Conservation (phyloP, 1,140 invertebrate genomes). For the Phortica variegata region DNA sequence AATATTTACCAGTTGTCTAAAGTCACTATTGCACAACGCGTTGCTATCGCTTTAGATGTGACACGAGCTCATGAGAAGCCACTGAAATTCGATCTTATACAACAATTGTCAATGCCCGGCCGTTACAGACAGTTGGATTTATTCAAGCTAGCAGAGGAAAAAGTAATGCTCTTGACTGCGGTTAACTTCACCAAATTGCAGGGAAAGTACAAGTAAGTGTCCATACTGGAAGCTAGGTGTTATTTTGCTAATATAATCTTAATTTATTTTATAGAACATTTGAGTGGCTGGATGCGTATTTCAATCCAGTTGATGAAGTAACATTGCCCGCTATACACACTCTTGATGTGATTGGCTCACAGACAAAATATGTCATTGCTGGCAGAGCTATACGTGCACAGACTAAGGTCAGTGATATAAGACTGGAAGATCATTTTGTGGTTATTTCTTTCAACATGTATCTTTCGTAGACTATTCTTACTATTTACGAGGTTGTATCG, state of each 20-base stretch:
- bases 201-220: slow-evolving; percentile 27
- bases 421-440: neutral
- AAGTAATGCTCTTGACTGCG: slow-evolving; percentile 31
- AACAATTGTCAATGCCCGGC: slow-evolving; percentile 34
- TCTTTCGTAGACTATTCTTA: slow-evolving; percentile 28
- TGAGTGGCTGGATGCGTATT: slow-evolving; percentile 45
- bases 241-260: neutral
- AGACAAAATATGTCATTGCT: slow-evolving; percentile 31
- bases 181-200: slow-evolving; percentile 29
- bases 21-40: slow-evolving; percentile 15
- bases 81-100: slow-evolving; percentile 30
- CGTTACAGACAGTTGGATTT: slow-evolving; percentile 32
- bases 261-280: slow-evolving; percentile 28
- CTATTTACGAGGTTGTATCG: slow-evolving; percentile 27
- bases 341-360: slow-evolving; percentile 30
- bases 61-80: slow-evolving; percentile 1
- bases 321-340: slow-evolving; percentile 29
- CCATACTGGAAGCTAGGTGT: neutral
- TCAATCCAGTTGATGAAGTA: slow-evolving; percentile 43
- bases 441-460: neutral
- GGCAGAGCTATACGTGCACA: slow-evolving; percentile 28
- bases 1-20: slow-evolving; percentile 40
- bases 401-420: slow-evolving; percentile 28
- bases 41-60: neutral
- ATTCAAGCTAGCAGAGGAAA: slow-evolving; percentile 25